Base-by-base conservation (phyloP, 64 coral and sea anemone genomes). In the Montipora capricornis region DNA sequence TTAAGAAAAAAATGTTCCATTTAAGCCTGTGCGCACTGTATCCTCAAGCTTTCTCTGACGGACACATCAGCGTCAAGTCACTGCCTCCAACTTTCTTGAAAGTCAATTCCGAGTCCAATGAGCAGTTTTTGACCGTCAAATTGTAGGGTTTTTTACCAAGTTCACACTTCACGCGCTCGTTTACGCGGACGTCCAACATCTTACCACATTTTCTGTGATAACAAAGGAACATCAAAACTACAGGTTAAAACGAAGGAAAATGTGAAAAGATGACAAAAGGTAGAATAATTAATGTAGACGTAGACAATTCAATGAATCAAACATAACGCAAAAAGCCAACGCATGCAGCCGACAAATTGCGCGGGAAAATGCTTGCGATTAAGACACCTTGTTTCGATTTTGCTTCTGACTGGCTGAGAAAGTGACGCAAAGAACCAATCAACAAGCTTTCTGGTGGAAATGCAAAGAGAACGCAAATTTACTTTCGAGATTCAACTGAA, bases 61-160 rank as follows among this genome's bases (percentile, higher is more conserved):
- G 90, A 57, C 81, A 92, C 45, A 92, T 19, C 45, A 92, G 60
- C 11, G 82, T 83, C 13, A 92, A 44, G 13, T 83, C 81, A 75
- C 48, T 83, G 52, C 62, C 84, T 19, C 90, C 90, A 92, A 49
- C 58, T 77, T 49, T 81, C 82, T 85, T 92, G 90, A 92, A 92
- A 3, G 44, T 76, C n/a, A 83, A 4, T 7, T 1, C 20, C 4
- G 81, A 77, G 73, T 92, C 80, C 24, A 19, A 60, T 2, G 90
- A 20, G 19, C 70, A 81, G 53, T 66, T 92, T 92, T 92, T 74
- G 7, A 86, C 44, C 13, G 80, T 76, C 45, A 92, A 55, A 49
- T 47, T 59, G 53, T 47, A 76, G 8, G 26, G 71, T 57, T 75
- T 85, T 60, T 92, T 92, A 44, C 90, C 90, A 71, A 92, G 55